Evolutionary conservation across 2,113 vertebrate genomes (phyloP), one percentile per base, ranked within the genome.

Genomic region (Calidris pygmaea): DNA sequence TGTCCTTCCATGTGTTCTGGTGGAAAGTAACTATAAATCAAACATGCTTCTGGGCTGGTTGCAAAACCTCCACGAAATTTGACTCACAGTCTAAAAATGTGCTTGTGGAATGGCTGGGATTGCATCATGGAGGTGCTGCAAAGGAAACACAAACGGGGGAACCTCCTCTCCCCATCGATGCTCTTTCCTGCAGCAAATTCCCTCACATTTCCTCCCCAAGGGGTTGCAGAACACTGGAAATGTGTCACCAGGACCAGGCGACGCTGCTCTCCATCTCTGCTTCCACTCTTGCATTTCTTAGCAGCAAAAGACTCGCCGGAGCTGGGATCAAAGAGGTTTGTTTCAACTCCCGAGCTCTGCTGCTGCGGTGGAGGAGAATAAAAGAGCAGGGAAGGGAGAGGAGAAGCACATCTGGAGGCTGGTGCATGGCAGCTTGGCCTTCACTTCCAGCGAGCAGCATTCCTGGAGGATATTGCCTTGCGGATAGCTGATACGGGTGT

Each of bases 21-120:
- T 74, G 50, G 94, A 90, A 94, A 93, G 52, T 30, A 73, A 26
- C 91, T 48, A 55, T 77, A 87, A 96, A 96, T 94, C 96, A 94
- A 78, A 29, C 24, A 2, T 59, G 89, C 63, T 85, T 95, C 89
- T 82, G 95, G 86, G 89, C 35, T 18, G 89, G 70, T 58, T 85
- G 85, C 89, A 84, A 96, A 96, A 89, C 29, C 89, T 97, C 92
- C 21, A 5, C 58, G 78, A 59, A 96, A 47, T 48, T 58, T 98
- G 98, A 98, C 96, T 98, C 97, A 98, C 83, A 53, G 97, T 97
- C 98, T 98, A 93, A 96, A 97, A 96, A 98, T 96, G 97, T 67
- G 91, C 96, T 71, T n/a, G 50, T 24, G 94, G 90, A 96, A 70
- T 23, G 84, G 86, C 30, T 72, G 91, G 30, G 96, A 58, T 98